Base-by-base conservation (phyloP, 2,797 vertebrate genomes). In the Hydrocynus forskahlii region DNA sequence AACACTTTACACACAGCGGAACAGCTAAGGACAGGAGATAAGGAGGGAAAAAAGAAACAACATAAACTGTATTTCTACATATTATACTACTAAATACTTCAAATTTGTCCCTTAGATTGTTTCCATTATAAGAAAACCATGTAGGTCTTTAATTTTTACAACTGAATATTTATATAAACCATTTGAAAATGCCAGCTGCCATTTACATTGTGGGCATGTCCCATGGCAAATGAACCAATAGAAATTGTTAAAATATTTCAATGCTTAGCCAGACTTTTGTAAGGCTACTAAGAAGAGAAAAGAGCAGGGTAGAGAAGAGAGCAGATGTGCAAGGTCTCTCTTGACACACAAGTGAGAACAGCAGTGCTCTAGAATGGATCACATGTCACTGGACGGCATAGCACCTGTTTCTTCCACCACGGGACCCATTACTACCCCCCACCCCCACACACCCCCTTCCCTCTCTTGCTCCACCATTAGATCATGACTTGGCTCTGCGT, bases 361-460 rank as follows among this genome's bases (percentile, higher is more conserved):
- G 91, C 87, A 70, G 50, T 63, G 29, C 80, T 89, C 89, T 91
- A 79, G 83, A 89, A 86, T 87, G 77, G 90, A 92, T 88, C 91
- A 80, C 74, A 80, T 88, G 89, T 89, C 90, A 91, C 83, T 45
- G 79, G 79, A 80, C 86, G 84, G 91, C 76, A 86, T 83, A 87
- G 87, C 94, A 95, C 93, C 94, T 95, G 94, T 92, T 92, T 85
- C 87, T 72, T 43, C 21, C 79, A 81, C 86, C 83, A 45, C 59
- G 68, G 80, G 87, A 74, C 23, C 52, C 60, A 66, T 79, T 76
- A 70, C 45, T 35, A 29, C 67, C 80, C 74, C 38, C 25, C 50
- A 66, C 64, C 76, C 81, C 55, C 73, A 72, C 62, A 45, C 63
- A 83, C 59, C 79, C 40, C 21, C 13, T 76, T 29, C 77, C 70